Evolutionary conservation across 2,888 invertebrate genomes (phyloP), one percentile per base, ranked within the genome.

Genomic region (Ethmia dodecea): DNA sequence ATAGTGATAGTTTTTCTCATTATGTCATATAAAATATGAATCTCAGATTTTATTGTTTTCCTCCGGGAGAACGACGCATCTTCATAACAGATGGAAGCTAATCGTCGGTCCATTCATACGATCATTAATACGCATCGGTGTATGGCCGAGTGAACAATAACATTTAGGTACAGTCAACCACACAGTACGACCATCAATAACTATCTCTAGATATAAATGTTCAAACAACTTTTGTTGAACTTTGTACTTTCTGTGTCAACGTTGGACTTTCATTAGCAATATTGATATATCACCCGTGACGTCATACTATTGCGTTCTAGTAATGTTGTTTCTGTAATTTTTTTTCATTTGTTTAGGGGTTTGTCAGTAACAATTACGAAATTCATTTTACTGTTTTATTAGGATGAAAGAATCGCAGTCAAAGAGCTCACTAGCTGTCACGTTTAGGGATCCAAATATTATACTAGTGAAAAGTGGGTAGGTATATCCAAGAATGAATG

Each of bases 111-210:
- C 55, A 61, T 61, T 61, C 47, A 37, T 42, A 46, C 54, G 43
- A 75, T 81, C 83, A 84, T 84, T 84, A 80, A 84, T 84, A 75
- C 65, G 49, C 63, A 77, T 83, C 62, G 63, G 51, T 47, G 48
- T 59, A 74, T 71, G 81, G 73, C 55, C 81, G 79, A 81, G 48
- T 65, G 62, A 65, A 42, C 74, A 64, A 49, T 58, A 52, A 60
- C 64, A 63, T 53, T 49, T 55, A 43, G 31, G 47, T 51, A 65
- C 60, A 56, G 40, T 46, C 40, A 32, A 24, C 43, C 14, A 35
- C 38, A 35, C 10, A 61, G 47, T 13, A 31, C 1, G 11, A 18
- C 10, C 16, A 24, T 1, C n/a, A 4, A 4, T 15, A 16, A 15
- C 28, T 28, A 26, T 26, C 6, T 3, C 26, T 26, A 6, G 26